Base-by-base conservation (phyloP, 2,888 invertebrate species). In the Pegoplata infirma region DNA sequence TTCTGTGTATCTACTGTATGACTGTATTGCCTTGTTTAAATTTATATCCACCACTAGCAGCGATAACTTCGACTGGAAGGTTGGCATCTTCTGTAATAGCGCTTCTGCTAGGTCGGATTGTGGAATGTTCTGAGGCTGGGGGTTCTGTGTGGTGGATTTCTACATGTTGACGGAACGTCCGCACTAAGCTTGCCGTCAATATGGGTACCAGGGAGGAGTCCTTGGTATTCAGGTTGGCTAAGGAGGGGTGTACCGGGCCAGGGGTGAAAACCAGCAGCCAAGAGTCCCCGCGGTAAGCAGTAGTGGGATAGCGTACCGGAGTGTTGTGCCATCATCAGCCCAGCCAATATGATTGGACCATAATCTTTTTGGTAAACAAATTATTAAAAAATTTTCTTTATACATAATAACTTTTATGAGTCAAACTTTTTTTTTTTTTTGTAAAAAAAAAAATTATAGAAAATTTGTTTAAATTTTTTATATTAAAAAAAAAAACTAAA, bases 31-130 rank as follows among this genome's bases (percentile, higher is more conserved):
- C n/a, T n/a, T n/a, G n/a, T n/a, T n/a, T n/a, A n/a, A n/a, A n/a
- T n/a, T n/a, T n/a, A n/a, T n/a, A n/a, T n/a, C n/a, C n/a, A n/a
- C n/a, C n/a, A n/a, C n/a, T n/a, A n/a, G n/a, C n/a, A n/a, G n/a
- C n/a, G n/a, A n/a, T n/a, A n/a, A n/a, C n/a, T n/a, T n/a, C n/a
- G n/a, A 89, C 97, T 94, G 97, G 97, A 96, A 95, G 96, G 93
- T 94, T 96, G 96, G 97, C 97, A 94, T 91, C 96, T 96, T 95
- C 96, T 97, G 97, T 98, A 97, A 97, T 96, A 96, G 83, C 94
- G 97, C 96, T 94, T 92, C 96, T 94, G 94, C 95, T 96, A 96
- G 94, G 97, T 96, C 94, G 91, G 96, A 92, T 91, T 90, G 91
- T 55, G 55, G 59, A 49, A 59, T 44, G 53, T 5, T 67, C 36